Evolutionary conservation across 2,888 invertebrate species (phyloP).

Genomic region (Rotaria magnacalcarata): DNA sequence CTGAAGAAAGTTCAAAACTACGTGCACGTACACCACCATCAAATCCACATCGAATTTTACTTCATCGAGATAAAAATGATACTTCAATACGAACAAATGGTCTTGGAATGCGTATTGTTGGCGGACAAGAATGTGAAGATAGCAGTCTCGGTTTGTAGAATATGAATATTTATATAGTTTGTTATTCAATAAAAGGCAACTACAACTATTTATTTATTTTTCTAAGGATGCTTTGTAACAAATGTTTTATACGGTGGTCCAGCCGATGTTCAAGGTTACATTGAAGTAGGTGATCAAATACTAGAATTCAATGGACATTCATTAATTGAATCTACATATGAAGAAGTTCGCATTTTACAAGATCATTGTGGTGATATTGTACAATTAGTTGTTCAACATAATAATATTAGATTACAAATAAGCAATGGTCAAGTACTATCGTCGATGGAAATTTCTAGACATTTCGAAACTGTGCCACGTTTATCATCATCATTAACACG

Average conservation of each 20-base stretch:
- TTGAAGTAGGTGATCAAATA: slow-evolving; percentile 70
- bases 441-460: slow-evolving; percentile 43
- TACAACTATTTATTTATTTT: slow-evolving; percentile 61
- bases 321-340: slow-evolving; percentile 82
- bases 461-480: slow-evolving; percentile 45
- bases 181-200: slow-evolving; percentile 62
- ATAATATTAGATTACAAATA: slow-evolving; percentile 37
- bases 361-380: slow-evolving; percentile 79
- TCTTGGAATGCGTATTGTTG: slow-evolving; percentile 88
- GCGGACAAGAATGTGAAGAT: slow-evolving; percentile 79
- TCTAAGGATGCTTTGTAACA: slow-evolving; percentile 17
- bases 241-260: slow-evolving; percentile 66
- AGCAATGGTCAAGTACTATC: slow-evolving; percentile 26
- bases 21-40: slow-evolving; percentile 45
- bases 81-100: slow-evolving; percentile 65
- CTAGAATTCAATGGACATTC: slow-evolving; percentile 85
- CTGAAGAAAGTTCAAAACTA: slow-evolving; percentile 45
- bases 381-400: slow-evolving; percentile 69
- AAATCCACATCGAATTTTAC: slow-evolving; percentile 44
- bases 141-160: slow-evolving; percentile 69
- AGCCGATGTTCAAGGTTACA: slow-evolving; percentile 72
- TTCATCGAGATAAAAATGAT: slow-evolving; percentile 44
- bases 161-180: too few species aligned
- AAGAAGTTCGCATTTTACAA: slow-evolving; percentile 83
- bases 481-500: slow-evolving; percentile 37